Percentiles rank a stretch among this genome's conserved stretches.
Conservation (phyloP, 2,797 vertebrate species). For the Gymnodraco acuticeps region DNA sequence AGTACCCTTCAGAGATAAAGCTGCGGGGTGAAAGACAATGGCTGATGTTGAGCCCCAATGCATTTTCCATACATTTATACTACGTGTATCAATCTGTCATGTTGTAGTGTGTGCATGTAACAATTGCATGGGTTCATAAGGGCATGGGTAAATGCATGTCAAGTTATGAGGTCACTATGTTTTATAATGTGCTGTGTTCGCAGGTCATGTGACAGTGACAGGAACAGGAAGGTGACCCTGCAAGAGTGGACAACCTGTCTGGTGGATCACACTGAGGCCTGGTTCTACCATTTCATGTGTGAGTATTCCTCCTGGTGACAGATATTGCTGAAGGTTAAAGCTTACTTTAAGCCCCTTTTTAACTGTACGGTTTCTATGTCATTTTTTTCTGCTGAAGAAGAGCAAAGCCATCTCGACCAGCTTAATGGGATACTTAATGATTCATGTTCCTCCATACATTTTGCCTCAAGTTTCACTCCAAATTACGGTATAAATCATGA, state of each 20-base stretch:
- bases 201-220: conserved; percentile 83
- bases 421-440: neutral
- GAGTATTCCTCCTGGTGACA: conserved; percentile 47
- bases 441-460: neutral
- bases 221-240: conserved; percentile 84
- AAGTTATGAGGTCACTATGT: conserved; percentile 21
- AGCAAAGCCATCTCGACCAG: neutral
- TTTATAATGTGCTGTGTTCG: conserved; percentile 49
- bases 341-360: neutral
- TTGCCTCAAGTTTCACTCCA: neutral
- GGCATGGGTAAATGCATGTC: conserved; percentile 1
- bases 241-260: conserved; percentile 82
- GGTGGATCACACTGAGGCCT: conserved; percentile 81
- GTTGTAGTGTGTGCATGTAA: neutral
- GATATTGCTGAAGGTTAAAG: neutral
- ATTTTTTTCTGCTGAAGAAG: conserved; percentile 4
- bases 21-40: conserved; percentile 61
- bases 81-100: conserved; percentile 4
- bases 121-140: neutral
- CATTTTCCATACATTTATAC: conserved; percentile 9
- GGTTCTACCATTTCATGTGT: conserved; percentile 81
- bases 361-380: neutral
- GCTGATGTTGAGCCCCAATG: conserved; percentile 18
- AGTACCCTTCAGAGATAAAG: conserved; percentile 79
- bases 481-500: conserved; percentile 1